Evolutionary conservation across 92 coral and sea anemone species (phyloP).

Genomic region (Blastomussa wellsi): DNA sequence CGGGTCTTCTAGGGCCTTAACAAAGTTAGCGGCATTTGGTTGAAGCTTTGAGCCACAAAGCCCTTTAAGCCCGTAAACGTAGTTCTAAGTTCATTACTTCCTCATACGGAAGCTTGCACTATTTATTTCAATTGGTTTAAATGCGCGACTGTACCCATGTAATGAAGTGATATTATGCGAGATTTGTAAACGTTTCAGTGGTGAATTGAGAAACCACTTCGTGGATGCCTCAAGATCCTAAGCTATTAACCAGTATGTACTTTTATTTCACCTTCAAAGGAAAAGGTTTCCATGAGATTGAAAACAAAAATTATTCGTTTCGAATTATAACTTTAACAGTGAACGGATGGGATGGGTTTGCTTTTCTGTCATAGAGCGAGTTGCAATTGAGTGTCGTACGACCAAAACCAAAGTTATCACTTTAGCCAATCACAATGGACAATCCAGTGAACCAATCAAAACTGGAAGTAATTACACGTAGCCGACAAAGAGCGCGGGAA

Average conservation of each 20-base stretch:
- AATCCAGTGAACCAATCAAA: no score
- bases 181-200: background rate
- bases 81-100: background rate
- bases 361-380: no score
- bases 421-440: no score
- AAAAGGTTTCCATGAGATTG: background rate
- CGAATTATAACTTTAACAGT: background rate
- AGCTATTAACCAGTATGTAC: background rate
- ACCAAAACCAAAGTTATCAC: no score
- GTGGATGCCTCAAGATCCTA: background rate
- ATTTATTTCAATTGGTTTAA: background rate
- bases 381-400: no score
- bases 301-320: background rate
- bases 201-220: background rate
- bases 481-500: no score
- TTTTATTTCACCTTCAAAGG: background rate
- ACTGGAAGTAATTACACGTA: no score
- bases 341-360: no score
- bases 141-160: background rate
- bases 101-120: no score
- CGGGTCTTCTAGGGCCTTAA: background rate
- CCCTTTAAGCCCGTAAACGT: no score
- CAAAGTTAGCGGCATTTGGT: background rate
- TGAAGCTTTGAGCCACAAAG: background rate
- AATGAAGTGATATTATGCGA: background rate